Conservation (phyloP, 1,140 invertebrate genomes). For the Mesaphorura yosii region DNA sequence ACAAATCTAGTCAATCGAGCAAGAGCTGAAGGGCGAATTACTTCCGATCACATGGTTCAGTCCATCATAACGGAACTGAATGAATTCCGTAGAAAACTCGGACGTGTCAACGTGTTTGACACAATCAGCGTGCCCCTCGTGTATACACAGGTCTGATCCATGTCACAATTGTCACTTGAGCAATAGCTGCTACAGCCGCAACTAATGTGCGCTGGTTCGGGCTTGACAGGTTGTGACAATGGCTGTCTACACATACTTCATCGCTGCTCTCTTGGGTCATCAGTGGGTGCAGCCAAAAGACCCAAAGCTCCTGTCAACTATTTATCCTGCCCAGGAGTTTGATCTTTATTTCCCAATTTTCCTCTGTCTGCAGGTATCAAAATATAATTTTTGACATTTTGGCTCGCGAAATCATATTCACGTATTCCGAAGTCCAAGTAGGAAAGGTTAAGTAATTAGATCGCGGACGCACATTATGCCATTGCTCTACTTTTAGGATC, state of each 20-base stretch:
- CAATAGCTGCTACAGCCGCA: no score
- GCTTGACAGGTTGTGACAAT: slow-evolving; percentile 87
- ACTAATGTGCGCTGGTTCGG: no score
- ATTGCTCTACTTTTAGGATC: background rate
- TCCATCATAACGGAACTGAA: slow-evolving; percentile 69
- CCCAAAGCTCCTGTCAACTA: slow-evolving; percentile 34
- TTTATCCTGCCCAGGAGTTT: slow-evolving; percentile 44
- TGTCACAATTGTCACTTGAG: no score
- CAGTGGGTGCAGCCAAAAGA: slow-evolving; percentile 60
- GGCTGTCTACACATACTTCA: slow-evolving; percentile 81
- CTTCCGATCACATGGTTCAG: slow-evolving; percentile 75
- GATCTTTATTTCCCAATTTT: slow-evolving; percentile 90
- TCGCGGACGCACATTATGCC: background rate
- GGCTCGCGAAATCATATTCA: no score
- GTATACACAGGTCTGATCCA: slow-evolving; percentile 92
- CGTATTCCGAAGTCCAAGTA: slow-evolving; percentile 14
- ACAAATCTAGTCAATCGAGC: slow-evolving; percentile 78
- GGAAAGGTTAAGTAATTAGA: background rate
- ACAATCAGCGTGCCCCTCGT: slow-evolving; percentile 94
- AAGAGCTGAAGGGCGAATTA: slow-evolving; percentile 63
- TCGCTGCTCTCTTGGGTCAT: slow-evolving; percentile 68
- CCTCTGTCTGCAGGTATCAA: slow-evolving; percentile 78
- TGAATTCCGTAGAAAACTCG: slow-evolving; percentile 63
- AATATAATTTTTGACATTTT: no score
- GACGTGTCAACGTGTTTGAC: slow-evolving; percentile 77